Conservation (phyloP, 2,797 vertebrate genomes). For the Rhabdophis nuchalis region DNA sequence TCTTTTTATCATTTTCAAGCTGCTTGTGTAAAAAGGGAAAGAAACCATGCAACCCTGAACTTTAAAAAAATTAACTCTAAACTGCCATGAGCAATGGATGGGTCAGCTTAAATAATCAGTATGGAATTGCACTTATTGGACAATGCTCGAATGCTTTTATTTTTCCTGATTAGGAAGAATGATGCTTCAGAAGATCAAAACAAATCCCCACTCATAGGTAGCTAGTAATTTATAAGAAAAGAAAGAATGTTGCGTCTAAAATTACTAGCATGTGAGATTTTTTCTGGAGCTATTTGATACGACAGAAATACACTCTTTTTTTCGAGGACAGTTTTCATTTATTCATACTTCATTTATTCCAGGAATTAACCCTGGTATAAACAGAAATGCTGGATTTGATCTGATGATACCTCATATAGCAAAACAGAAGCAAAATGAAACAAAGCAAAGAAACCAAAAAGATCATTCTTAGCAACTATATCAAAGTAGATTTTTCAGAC, state of each 20-base stretch:
- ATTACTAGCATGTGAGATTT: background rate
- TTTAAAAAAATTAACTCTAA: background rate
- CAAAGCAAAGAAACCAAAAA: background rate
- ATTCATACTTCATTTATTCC: background rate
- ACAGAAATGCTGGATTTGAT: background rate
- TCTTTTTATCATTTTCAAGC: background rate
- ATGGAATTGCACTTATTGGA: background rate
- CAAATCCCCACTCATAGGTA: background rate
- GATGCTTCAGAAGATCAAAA: background rate
- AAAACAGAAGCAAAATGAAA: background rate
- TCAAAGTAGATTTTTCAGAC: conserved; percentile 26
- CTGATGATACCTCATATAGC: background rate
- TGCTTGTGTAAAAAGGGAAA: background rate
- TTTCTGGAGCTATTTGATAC: too few species aligned
- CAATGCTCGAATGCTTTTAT: background rate
- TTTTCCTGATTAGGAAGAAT: background rate
- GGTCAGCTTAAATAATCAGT: background rate
- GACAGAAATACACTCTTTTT: background rate
- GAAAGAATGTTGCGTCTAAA: background rate
- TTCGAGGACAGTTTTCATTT: background rate
- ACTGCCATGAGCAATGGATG: background rate
- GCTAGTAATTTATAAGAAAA: background rate
- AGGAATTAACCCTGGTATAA: background rate
- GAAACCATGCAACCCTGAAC: background rate
- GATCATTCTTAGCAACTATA: background rate